These are phyloP conservation scores for Gerris buenoi DNA, from an alignment of 1,140 invertebrate genomes.

Conservation along the genomic window DNA sequence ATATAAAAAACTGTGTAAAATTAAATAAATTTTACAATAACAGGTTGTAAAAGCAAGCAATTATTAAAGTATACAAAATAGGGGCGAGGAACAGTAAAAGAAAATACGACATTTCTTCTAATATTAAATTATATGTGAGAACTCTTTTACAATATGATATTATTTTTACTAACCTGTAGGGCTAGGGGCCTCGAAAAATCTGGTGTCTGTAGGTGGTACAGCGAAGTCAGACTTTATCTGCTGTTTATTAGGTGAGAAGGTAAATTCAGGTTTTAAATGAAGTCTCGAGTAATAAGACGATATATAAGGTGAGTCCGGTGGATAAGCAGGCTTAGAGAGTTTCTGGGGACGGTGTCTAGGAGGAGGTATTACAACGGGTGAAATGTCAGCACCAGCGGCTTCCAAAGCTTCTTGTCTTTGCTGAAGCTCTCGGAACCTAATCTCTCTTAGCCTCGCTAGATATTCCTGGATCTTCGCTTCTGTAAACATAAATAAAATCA, in stretches of 20 bases:
- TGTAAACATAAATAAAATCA: background rate
- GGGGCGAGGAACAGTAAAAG: no score
- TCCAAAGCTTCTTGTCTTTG: background rate
- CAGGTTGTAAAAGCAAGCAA: no score
- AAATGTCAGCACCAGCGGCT: background rate
- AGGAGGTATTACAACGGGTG: background rate
- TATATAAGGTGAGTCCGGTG: background rate
- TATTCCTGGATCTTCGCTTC: background rate
- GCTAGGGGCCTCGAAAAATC: conserved; percentile 9
- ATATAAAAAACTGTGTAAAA: no score
- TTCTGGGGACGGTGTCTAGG: background rate
- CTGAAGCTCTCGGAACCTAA: background rate
- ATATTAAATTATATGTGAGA: no score
- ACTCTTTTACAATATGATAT: no score
- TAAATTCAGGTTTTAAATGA: background rate
- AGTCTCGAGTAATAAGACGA: background rate
- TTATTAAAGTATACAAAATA: no score
- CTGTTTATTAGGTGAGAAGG: background rate
- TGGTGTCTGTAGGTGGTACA: conserved; percentile 11
- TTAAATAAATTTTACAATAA: no score
- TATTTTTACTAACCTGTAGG: no score
- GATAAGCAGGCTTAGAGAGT: background rate
- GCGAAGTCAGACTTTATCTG: conserved; percentile 7
- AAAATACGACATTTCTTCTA: no score
- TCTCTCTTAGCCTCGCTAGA: background rate